Evolutionary conservation across 92 coral and sea anemone species (phyloP), one percentile per base, ranked within the genome.

Genomic region (Porites cylindrica): DNA sequence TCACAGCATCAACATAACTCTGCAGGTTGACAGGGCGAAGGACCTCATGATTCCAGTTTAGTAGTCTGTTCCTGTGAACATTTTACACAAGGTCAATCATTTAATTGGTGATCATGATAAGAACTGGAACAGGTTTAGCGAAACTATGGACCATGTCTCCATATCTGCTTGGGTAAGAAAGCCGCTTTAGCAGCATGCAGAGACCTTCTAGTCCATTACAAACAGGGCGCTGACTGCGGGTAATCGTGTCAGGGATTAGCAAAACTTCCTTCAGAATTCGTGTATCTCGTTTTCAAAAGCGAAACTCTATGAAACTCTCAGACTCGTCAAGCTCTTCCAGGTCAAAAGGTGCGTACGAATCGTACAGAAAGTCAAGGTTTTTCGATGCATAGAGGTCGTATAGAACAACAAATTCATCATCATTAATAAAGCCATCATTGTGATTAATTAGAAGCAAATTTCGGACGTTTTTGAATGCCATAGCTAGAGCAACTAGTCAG

Each of bases 401-500:
- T 7, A 7, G 65, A 60, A 60, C 13, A 18, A 12, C 65, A 72
- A 43, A 72, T 56, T 59, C 80, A 2, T 32, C 43, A 32, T 32
- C 5, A 32, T 32, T 32, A 2, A 32, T 29, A 29, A 29, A 29
- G 38, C 38, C 38, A 29, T 29, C 38, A 2, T 29, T 29, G 38
- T 29, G 38, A 29, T 29, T 29, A 32, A 32, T 32, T 32, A 32
- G 43, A 4, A 32, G 43, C 43, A 32, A 5, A 2, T 32, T 32
- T 32, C 0, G 4, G 43, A 32, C 43, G 43, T 32, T 32, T 32
- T 3, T 32, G 43, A 32, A 32, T 2, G 43, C 43, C 43, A 76
- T 76, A 54, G 43, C 80, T 10, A 76, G 80, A 76, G 80, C 67
- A 56, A 58, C 80, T 76, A n/a, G 66, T 52, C 50, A 19, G 86